Evolutionary conservation across 1,140 invertebrate species (phyloP), one percentile per base, ranked within the genome.

Genomic region (Samia ricini): DNA sequence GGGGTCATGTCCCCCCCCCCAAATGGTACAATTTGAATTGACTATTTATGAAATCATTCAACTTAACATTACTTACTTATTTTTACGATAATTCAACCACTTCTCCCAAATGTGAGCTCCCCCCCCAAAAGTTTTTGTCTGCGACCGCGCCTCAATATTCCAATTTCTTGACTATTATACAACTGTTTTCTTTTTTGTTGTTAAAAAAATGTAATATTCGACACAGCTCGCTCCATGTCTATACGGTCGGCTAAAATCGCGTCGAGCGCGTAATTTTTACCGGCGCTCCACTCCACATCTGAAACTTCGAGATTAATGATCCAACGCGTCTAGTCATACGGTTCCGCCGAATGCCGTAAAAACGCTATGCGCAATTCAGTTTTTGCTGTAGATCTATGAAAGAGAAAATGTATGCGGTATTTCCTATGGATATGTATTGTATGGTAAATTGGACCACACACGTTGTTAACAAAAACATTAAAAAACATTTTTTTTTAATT

Each of bases 251-350:
- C 51, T 60, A 55, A n/a, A n/a, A n/a, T n/a, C n/a, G 60, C 49
- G 51, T 55, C 18, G 61, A 59, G 66, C 48, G 59, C 62, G 73
- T 80, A 81, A 85, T 86, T 88, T 85, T 85, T 88, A 86, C 79
- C 81, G 77, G 64, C 71, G 67, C 63, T 66, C 74, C n/a, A n/a
- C n/a, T n/a, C 66, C 81, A 75, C 80, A 85, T 85, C 81, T 82
- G 82, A 85, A 85, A 81, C 70, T 82, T 72, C 49, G 65, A 74
- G 78, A 88, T 86, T 88, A 88, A 88, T 88, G 85, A 79, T 81
- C 81, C 85, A 76, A 33, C 72, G 65, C 79, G 85, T 88, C 85
- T 88, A 88, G 85, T 88, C 85, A 88, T 88, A 88, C 83, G 85
- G 83, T 88, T 80, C 80, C 82, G 80, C 76, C 78, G 79, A 83